These are phyloP conservation scores for Phenganax stokvisi DNA, from an alignment of 92 coral and sea anemone species.

Conservation along the genomic window DNA sequence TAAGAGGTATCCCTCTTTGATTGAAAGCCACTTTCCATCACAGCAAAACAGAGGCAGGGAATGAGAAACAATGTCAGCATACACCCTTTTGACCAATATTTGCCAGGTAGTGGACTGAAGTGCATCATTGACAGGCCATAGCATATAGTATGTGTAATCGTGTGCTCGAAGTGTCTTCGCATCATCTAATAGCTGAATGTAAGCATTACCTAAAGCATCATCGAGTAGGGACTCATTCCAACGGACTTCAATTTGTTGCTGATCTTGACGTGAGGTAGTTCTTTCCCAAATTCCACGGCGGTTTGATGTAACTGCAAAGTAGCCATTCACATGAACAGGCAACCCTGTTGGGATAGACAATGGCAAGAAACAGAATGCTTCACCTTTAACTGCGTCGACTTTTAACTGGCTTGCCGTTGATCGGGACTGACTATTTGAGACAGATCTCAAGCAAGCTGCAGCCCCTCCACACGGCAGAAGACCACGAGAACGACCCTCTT, in stretches of 20 bases:
- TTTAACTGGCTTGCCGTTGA: background rate
- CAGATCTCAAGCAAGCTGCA: constrained; percentile 62
- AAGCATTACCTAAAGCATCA: constrained; percentile 83
- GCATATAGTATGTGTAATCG: constrained; percentile 50
- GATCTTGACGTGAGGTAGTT: constrained; percentile 57
- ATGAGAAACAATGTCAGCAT: constrained; percentile 52
- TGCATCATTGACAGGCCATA: constrained; percentile 79
- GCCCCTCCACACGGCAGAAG: constrained; percentile 80
- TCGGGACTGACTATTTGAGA: constrained; percentile 33
- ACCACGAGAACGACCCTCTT: constrained; percentile 71
- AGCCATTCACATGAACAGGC: constrained; percentile 88
- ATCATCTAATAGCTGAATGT: constrained; percentile 72
- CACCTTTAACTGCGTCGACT: constrained; percentile 57
- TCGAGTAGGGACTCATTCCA: constrained; percentile 86
- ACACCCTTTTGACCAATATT: constrained; percentile 64
- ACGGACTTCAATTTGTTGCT: constrained; percentile 65
- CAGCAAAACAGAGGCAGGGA: constrained; percentile 61
- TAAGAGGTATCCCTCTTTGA: constrained; percentile 57
- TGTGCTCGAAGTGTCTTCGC: constrained; percentile 54
- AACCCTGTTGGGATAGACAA: constrained; percentile 79
- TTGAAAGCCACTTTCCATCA: constrained; percentile 64
- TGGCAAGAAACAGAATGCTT: constrained; percentile 78
- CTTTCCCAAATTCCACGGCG: constrained; percentile 92
- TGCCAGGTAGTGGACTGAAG: constrained; percentile 73
- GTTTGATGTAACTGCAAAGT: constrained; percentile 84